Evolutionary conservation across 2,888 invertebrate species (phyloP).

Genomic region (Hydriomena furcata): DNA sequence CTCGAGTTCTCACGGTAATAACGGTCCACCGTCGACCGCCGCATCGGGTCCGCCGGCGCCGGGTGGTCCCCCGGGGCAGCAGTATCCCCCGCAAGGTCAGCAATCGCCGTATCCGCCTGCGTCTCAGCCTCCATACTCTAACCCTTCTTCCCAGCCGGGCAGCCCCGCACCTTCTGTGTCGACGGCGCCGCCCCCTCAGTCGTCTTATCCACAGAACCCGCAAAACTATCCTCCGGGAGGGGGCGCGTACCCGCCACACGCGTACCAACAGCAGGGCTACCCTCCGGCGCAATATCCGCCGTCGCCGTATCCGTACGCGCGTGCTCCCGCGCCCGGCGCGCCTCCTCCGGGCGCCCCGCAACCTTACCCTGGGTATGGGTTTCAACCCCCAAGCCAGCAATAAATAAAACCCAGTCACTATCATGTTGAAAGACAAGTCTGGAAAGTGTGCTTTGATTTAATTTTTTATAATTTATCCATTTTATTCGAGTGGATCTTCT

Average conservation of each 20-base stretch:
- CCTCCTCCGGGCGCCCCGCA: constrained; percentile 89
- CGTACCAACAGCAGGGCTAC: constrained; percentile 79
- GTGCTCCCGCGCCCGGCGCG: constrained; percentile 85
- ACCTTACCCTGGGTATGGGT: constrained; percentile 90
- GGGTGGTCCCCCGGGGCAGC: constrained; percentile 83
- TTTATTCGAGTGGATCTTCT: constrained; percentile 12
- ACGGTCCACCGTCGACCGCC: constrained; percentile 74
- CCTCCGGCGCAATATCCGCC: constrained; percentile 83
- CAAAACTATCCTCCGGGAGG: constrained; percentile 73
- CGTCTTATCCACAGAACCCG: constrained; percentile 81
- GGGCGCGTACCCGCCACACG: constrained; percentile 79
- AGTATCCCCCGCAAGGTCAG: constrained; percentile 85
- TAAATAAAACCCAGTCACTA: constrained; percentile 31
- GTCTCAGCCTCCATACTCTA: constrained; percentile 83
- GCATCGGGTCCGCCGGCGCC: constrained; percentile 78
- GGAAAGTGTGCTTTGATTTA: neutral
- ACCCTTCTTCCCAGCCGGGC: constrained; percentile 80
- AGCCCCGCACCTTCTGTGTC: constrained; percentile 78
- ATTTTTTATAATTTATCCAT: neutral
- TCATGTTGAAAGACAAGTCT: constrained; percentile 2
- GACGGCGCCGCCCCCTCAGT: constrained; percentile 82
- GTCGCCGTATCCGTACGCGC: constrained; percentile 82
- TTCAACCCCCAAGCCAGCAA: constrained; percentile 90
- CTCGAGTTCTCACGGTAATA: constrained; percentile 82
- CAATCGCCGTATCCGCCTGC: constrained; percentile 86